These are phyloP conservation scores for Montipora sp. DNA, from an alignment of 64 coral and sea anemone genomes.

Conservation along the genomic window DNA sequence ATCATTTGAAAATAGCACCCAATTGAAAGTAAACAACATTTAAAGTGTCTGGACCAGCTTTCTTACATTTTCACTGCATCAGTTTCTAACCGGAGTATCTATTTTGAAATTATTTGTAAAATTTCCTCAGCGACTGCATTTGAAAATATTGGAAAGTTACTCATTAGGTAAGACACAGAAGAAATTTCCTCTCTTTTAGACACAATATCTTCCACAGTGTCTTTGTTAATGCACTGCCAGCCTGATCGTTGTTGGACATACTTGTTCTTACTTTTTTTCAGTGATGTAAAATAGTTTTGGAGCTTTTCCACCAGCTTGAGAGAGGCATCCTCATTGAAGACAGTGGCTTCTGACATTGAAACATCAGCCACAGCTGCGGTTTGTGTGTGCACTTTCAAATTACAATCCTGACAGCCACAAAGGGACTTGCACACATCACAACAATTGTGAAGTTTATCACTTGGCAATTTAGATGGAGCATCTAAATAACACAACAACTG, in stretches of 20 bases:
- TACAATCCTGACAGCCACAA: slow-evolving; percentile 12
- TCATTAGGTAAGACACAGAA: slow-evolving; percentile 25
- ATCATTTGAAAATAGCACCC: neutral
- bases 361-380: neutral
- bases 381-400: neutral
- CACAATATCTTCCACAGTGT: slow-evolving; percentile 34
- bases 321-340: neutral
- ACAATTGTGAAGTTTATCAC: neutral
- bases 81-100: neutral
- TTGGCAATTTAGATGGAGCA: neutral
- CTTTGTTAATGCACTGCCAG: slow-evolving; percentile 16
- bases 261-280: slow-evolving; percentile 6
- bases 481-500: slow-evolving; percentile 31
- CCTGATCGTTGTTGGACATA: slow-evolving; percentile 25
- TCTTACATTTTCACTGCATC: neutral
- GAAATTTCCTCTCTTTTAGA: slow-evolving; percentile 41
- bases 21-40: no score
- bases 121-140: slow-evolving; percentile 16
- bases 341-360: neutral
- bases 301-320: neutral
- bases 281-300: neutral
- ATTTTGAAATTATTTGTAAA: slow-evolving; percentile 33
- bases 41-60: no score
- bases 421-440: slow-evolving; percentile 29
- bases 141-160: slow-evolving; percentile 41